phyloP scores from a whole-genome alignment of 2,797 vertebrate species.

The Phrynocephalus vlangalii region DNA sequence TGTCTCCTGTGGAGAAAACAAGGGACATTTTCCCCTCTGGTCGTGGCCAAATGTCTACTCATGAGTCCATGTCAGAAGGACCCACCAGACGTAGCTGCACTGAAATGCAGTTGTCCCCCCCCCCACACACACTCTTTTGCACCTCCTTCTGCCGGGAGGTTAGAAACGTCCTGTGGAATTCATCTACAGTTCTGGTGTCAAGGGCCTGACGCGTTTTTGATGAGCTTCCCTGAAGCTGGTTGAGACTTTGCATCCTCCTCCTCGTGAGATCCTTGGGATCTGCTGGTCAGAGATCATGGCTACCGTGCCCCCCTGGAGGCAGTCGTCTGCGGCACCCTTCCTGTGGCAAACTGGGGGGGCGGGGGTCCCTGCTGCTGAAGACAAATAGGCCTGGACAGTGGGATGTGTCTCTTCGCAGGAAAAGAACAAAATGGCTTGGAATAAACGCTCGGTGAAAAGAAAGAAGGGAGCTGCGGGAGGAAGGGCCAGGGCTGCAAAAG shows the following conservation, averaged over 20 bases:
- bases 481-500: neutral
- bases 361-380: too few relatives aligned
- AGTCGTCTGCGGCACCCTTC: too few relatives aligned
- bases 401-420: neutral
- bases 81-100: neutral
- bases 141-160: neutral
- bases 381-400: too few relatives aligned
- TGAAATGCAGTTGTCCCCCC: neutral
- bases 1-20: too few relatives aligned
- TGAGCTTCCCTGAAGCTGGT: too few relatives aligned
- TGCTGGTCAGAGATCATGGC: neutral
- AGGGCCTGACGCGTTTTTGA: fast-evolving
- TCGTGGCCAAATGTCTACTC: too few relatives aligned
- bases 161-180: neutral
- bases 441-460: fast-evolving
- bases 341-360: too few relatives aligned
- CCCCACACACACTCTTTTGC: neutral
- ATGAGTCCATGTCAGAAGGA: too few relatives aligned
- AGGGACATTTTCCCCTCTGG: too few relatives aligned
- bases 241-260: too few relatives aligned
- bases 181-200: fast-evolving
- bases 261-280: too few relatives aligned
- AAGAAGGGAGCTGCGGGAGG: fast-evolving
- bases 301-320: neutral
- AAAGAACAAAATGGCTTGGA: constrained; percentile 5